Percentiles rank a stretch among this genome's conserved stretches.
These are phyloP conservation scores for Parasteatoda lunata DNA, from an alignment of 2,888 invertebrate species.

Conservation along the genomic window DNA sequence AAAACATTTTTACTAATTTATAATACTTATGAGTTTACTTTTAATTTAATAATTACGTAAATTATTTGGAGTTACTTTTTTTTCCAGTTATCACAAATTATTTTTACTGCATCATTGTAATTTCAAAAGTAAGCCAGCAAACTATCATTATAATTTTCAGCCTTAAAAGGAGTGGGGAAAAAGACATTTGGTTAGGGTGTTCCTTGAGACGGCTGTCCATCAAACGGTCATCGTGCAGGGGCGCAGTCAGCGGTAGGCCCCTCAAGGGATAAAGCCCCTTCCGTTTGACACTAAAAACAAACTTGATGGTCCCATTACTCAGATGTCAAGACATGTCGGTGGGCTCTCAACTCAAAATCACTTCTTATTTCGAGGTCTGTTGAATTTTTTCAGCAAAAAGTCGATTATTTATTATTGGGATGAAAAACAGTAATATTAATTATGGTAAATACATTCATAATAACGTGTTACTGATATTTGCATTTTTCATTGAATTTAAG, in stretches of 20 bases:
- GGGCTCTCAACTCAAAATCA: neutral
- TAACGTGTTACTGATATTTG: no score
- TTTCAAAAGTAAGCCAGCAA: no score
- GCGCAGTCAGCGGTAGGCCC: neutral
- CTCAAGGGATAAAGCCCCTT: slow-evolving; percentile 33
- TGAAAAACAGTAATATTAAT: no score
- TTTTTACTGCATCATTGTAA: no score
- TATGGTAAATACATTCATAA: no score
- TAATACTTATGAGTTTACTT: no score
- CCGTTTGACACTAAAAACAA: slow-evolving; percentile 47
- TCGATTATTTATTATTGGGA: neutral
- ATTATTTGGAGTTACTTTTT: no score
- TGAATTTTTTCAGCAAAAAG: neutral
- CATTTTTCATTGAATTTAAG: no score
- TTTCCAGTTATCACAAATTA: no score
- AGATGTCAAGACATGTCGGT: slow-evolving; percentile 20
- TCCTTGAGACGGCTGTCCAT: neutral
- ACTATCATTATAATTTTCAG: neutral
- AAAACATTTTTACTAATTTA: no score
- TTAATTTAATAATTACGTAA: no score
- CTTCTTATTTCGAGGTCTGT: neutral
- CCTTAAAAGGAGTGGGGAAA: neutral
- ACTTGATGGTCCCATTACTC: slow-evolving; percentile 65
- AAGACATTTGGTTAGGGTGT: neutral
- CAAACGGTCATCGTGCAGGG: slow-evolving; percentile 1